Evolutionary conservation across 2,797 vertebrate genomes (phyloP).

Genomic region (Chelmon rostratus): DNA sequence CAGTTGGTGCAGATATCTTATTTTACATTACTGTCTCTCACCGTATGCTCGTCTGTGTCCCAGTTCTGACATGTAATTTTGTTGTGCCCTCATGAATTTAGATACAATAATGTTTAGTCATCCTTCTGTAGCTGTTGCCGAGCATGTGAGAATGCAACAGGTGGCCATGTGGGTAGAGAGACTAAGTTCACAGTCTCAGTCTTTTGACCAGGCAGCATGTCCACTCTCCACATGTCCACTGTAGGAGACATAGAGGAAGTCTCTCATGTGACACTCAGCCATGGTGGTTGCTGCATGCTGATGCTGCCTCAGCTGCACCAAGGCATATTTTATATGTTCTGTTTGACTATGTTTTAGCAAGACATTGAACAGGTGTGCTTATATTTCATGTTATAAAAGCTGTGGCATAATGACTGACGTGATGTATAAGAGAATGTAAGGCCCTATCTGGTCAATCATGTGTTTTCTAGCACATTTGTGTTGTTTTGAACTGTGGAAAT

Average conservation of each 20-base stretch:
- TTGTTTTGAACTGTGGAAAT: background rate
- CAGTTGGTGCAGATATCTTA: background rate
- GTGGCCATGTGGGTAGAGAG: slow-evolving; percentile 41
- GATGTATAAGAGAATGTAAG: background rate
- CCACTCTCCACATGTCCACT: too few species aligned
- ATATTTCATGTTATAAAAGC: background rate
- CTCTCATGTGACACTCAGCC: slow-evolving; percentile 21
- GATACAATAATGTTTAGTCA: slow-evolving; percentile 6
- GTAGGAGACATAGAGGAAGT: slow-evolving; percentile 7
- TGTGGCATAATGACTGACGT: background rate
- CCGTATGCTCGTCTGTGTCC: background rate
- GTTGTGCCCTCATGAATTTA: background rate
- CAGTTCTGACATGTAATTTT: background rate
- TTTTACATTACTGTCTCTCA: background rate
- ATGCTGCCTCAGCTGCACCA: background rate
- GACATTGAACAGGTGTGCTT: background rate
- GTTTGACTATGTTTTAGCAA: background rate
- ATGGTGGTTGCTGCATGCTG: background rate
- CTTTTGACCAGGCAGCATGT: slow-evolving; percentile 3
- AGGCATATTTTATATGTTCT: background rate
- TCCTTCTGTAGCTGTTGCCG: background rate
- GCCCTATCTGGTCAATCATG: fast-evolving
- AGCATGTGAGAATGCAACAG: slow-evolving; percentile 41
- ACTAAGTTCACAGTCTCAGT: background rate
- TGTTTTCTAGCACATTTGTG: background rate